Evolutionary conservation across 2,888 invertebrate species (phyloP).

Genomic region (Synergus itoensis): DNA sequence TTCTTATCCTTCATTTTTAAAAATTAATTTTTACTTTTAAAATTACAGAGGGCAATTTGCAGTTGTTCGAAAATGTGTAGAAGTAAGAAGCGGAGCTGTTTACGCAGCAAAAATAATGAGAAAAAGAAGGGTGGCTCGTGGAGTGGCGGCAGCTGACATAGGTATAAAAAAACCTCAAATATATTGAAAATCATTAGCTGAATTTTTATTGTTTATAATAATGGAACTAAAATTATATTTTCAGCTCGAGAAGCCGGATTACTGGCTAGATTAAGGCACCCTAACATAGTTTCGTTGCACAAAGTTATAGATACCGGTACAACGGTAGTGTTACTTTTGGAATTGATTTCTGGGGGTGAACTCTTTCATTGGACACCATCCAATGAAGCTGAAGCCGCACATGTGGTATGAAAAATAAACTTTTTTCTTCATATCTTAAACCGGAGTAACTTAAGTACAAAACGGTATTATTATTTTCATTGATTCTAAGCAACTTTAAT

Average conservation of each 20-base stretch:
- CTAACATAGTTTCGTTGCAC: conserved; percentile 82
- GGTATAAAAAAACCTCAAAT: conserved; percentile 63
- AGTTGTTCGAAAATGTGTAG: conserved; percentile 81
- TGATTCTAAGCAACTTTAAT: conserved; percentile 33
- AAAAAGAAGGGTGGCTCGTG: conserved; percentile 81
- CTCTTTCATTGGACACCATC: conserved; percentile 81
- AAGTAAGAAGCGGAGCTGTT: conserved; percentile 78
- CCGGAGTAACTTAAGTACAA: no score
- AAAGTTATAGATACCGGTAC: conserved; percentile 82
- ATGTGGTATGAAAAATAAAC: conserved; percentile 77
- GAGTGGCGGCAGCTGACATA: conserved; percentile 81
- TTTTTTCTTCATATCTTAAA: not conserved
- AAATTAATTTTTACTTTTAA: conserved; percentile 35
- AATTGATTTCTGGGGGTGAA: conserved; percentile 84
- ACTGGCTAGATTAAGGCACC: conserved; percentile 80
- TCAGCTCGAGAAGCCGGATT: conserved; percentile 80
- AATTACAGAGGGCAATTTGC: conserved; percentile 83
- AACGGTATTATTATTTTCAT: not conserved
- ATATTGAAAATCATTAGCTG: not conserved
- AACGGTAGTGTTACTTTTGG: conserved; percentile 82
- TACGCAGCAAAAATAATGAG: conserved; percentile 84
- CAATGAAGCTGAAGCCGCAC: conserved; percentile 82
- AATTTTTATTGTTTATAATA: conserved; percentile 8
- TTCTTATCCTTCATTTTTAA: not conserved
- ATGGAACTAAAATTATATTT: conserved; percentile 44